A percentile compares a stretch with the other conserved stretches of the same genome.
phyloP scores from a whole-genome alignment of 2,888 invertebrate genomes.

The Synergus gifuensis region DNA sequence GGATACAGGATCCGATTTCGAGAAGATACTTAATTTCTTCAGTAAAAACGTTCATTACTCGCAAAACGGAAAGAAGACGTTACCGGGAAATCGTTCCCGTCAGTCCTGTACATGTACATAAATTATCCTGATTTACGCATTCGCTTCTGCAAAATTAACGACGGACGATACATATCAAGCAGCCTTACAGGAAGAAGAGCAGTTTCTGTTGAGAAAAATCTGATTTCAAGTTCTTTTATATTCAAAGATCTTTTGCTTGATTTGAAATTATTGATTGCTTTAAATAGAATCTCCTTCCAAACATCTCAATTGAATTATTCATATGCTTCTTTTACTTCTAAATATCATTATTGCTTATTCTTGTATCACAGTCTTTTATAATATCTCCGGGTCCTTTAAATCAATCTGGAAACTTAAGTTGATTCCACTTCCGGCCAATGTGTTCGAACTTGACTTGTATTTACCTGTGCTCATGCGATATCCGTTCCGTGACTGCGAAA shows the following conservation, averaged over 20 bases:
- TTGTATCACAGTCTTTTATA: no score
- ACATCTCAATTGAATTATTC: not conserved
- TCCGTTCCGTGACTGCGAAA: constrained; percentile 23
- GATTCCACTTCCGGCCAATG: not conserved
- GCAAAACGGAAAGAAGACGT: constrained; percentile 33
- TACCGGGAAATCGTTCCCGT: constrained; percentile 35
- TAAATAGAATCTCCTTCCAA: not conserved
- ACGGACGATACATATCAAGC: constrained; percentile 29
- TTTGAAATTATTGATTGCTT: not conserved
- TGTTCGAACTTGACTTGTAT: constrained; percentile 7
- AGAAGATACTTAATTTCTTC: constrained; percentile 25
- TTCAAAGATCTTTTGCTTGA: not conserved
- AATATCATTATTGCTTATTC: no score
- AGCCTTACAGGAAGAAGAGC: not conserved
- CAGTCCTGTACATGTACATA: constrained; percentile 14
- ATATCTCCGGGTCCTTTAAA: not conserved
- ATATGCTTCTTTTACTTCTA: not conserved
- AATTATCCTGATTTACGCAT: constrained; percentile 41
- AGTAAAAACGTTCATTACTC: constrained; percentile 20
- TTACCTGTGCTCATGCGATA: constrained; percentile 25
- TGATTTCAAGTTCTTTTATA: not conserved
- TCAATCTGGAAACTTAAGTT: not conserved
- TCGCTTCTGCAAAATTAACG: constrained; percentile 16
- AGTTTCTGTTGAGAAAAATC: not conserved
- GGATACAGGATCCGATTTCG: constrained; percentile 16